Evolutionary conservation across 2,113 vertebrate genomes (phyloP).

Genomic region (Phocoena sinus): DNA sequence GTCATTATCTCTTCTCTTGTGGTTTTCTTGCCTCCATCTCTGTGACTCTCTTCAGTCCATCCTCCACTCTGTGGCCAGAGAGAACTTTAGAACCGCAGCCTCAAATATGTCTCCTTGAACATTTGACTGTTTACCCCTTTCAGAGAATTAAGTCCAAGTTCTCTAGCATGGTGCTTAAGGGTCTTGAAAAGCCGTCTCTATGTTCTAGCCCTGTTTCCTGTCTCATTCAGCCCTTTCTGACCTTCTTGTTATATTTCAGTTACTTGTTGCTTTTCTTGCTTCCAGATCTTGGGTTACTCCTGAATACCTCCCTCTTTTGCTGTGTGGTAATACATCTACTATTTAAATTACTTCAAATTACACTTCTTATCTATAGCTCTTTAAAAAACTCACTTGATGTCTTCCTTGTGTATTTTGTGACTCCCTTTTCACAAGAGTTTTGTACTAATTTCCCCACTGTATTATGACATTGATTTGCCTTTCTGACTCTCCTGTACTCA

Average conservation of each 20-base stretch:
- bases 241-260: neutral
- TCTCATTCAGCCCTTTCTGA: neutral
- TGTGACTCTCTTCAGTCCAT: neutral
- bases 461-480: neutral
- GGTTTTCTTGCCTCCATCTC: neutral
- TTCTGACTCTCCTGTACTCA: neutral
- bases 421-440: neutral
- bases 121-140: neutral
- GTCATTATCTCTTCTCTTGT: neutral
- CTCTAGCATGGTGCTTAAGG: neutral
- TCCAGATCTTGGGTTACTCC: neutral
- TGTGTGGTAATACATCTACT: neutral
- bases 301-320: neutral
- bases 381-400: neutral
- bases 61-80: neutral
- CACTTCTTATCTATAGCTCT: neutral
- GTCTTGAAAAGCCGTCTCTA: neutral
- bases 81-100: neutral
- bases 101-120: neutral
- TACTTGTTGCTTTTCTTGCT: neutral
- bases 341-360: neutral
- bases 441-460: neutral
- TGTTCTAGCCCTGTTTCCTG: neutral
- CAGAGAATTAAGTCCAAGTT: neutral
- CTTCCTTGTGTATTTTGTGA: neutral